Evolutionary conservation across 2,113 vertebrate genomes (phyloP), one percentile per base, ranked within the genome.

Genomic region (Tautogolabrus adspersus): DNA sequence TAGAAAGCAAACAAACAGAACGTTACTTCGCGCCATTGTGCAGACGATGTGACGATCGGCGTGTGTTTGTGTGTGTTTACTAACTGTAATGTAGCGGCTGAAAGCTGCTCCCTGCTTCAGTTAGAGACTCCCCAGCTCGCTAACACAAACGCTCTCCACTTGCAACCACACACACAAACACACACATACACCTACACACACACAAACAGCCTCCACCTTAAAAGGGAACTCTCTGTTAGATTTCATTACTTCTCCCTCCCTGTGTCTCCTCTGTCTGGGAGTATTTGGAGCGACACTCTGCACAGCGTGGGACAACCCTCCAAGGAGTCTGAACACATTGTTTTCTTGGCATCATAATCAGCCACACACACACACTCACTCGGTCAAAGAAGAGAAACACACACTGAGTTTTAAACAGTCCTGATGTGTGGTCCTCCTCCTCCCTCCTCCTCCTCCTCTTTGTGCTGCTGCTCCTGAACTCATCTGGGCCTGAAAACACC

Each of bases 371-470:
- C 75, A 61, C 68, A 67, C 54, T 2, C 30, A 34, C 30, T 9
- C 51, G n/a, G 62, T 64, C 77, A 81, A 65, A 84, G 47, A 79
- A 52, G 49, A 52, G 46, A 83, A 51, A 79, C 57, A 67, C 79
- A 82, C 64, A 58, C 21, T 5, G 72, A 23, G 54, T 46, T 82
- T 84, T 82, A 87, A 87, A 87, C 79, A 80, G 72, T 84, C 76
- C 72, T n/a, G 30, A 88, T 88, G 82, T 88, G 90, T 90, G 90
- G 90, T 91, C 90, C 84, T 58, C 23, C 42, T 49, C 65, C 22
- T 46, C 21, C 10, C 5, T 54, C 51, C 6, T 37, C 57, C 40
- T 22, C 19, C 70, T 19, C 30, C 26, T 47, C 38, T 44, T 60
- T 42, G 64, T 73, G 54, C 66, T 34, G 52, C 65, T 75, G 40